Conservation (phyloP, 1,140 invertebrate species). For the Magallana angulata region DNA sequence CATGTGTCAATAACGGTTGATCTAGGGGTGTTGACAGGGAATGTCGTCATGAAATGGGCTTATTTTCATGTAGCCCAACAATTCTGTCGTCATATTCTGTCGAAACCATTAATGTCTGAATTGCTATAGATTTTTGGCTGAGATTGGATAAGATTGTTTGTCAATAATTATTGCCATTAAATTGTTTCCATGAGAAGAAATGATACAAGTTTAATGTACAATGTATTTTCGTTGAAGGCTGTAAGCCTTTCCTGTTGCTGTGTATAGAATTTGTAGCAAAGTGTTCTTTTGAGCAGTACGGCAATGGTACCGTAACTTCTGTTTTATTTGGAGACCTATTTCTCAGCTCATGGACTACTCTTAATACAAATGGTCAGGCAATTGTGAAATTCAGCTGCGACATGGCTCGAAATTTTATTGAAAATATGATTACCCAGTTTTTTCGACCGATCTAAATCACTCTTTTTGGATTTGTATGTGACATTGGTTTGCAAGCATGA, state of each 20-base stretch:
- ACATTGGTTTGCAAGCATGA: background rate
- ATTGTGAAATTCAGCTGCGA: background rate
- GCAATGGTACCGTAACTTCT: background rate
- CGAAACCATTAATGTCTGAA: constrained; percentile 27
- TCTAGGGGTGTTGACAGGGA: constrained; percentile 1
- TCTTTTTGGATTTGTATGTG: constrained; percentile 1
- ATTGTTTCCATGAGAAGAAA: constrained; percentile 31
- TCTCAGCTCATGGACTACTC: background rate
- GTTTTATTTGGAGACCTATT: background rate
- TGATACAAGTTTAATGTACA: constrained; percentile 16
- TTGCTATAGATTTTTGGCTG: constrained; percentile 21
- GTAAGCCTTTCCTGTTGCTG: constrained; percentile 1
- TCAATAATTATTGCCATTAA: constrained; percentile 27
- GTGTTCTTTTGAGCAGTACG: background rate
- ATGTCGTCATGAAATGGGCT: constrained; percentile 13
- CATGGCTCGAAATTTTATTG: background rate
- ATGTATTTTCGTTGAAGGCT: constrained; percentile 1
- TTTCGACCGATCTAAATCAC: background rate
- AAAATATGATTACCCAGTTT: background rate
- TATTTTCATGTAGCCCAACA: background rate
- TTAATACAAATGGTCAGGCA: background rate
- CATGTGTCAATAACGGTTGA: constrained; percentile 22
- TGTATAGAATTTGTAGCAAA: background rate
- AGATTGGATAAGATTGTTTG: constrained; percentile 30
- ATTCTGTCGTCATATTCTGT: background rate